These are phyloP conservation scores for Acrocera orbiculus DNA, from an alignment of 2,888 invertebrate genomes.

Conservation along the genomic window DNA sequence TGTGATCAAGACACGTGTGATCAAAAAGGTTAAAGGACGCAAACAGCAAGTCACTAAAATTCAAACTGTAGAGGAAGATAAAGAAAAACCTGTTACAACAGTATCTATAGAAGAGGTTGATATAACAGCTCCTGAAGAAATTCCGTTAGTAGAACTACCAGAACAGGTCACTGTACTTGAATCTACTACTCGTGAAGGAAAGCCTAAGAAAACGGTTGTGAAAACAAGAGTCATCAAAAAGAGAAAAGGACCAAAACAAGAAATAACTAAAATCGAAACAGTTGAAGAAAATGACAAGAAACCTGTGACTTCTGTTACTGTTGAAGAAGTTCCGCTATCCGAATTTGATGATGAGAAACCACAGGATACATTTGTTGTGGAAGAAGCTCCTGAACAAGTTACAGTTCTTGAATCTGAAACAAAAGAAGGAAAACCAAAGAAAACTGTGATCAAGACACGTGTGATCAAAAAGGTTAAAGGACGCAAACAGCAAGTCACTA, in stretches of 20 bases:
- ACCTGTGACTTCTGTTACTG: slow-evolving; percentile 21
- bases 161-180: slow-evolving; percentile 19
- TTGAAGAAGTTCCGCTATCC: slow-evolving; percentile 12
- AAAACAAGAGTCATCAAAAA: slow-evolving; percentile 13
- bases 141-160: slow-evolving; percentile 19
- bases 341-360: neutral
- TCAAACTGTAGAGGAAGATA: slow-evolving; percentile 20
- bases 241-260: slow-evolving; percentile 19
- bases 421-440: slow-evolving; percentile 22
- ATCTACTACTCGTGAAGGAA: slow-evolving; percentile 14
- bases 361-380: neutral
- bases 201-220: slow-evolving; percentile 22
- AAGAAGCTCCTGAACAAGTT: slow-evolving; percentile 17
- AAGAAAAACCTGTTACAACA: slow-evolving; percentile 20
- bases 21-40: slow-evolving; percentile 14
- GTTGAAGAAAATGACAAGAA: slow-evolving; percentile 25
- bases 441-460: slow-evolving; percentile 19
- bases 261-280: slow-evolving; percentile 30
- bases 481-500: slow-evolving; percentile 21
- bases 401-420: slow-evolving; percentile 29
- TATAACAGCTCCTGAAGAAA: slow-evolving; percentile 15
- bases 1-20: slow-evolving; percentile 14
- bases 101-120: slow-evolving; percentile 15
- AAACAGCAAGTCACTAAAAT: slow-evolving; percentile 23
- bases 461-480: slow-evolving; percentile 24